Percentiles rank a stretch among this genome's conserved stretches.
Conservation (phyloP, 2,888 invertebrate species). For the Lamellibrachia satsuma region DNA sequence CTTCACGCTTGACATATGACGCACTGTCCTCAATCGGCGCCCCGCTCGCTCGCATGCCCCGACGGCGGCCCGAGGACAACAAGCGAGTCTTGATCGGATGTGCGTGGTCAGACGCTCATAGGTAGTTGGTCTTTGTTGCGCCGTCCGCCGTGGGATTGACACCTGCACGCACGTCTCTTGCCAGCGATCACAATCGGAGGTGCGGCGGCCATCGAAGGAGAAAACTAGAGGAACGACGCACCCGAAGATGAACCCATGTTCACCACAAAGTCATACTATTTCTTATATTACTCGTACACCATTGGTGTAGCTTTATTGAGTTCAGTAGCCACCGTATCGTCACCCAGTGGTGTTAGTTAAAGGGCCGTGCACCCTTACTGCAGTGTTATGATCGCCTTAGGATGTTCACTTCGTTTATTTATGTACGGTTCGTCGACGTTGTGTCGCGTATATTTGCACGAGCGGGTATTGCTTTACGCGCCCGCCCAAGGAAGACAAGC, state of each 20-base stretch:
- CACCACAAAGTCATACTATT: not conserved
- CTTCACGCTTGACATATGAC: not conserved
- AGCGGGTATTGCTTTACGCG: not conserved
- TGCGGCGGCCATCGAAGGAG: not conserved
- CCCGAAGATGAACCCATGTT: not conserved
- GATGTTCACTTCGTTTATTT: not conserved
- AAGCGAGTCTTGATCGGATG: constrained; percentile 17
- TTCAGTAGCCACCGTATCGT: not conserved
- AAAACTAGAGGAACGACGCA: not conserved
- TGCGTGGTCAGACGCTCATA: not conserved
- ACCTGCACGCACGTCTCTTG: not conserved
- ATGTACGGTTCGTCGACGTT: not conserved
- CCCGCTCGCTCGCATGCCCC: not conserved
- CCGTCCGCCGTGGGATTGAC: not conserved
- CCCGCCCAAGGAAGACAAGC: not conserved
- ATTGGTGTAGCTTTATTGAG: not conserved
- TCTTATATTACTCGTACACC: not conserved
- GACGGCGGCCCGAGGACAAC: not conserved
- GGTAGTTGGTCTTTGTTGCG: not conserved
- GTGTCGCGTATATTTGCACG: not conserved
- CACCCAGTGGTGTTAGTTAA: not conserved
- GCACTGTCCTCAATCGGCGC: constrained; percentile 12
- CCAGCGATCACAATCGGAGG: not conserved
- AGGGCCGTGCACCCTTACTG: not conserved
- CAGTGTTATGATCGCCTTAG: not conserved